A percentile compares a stretch with the other conserved stretches of the same genome.
Evolutionary conservation across 1,140 invertebrate genomes (phyloP).

Genomic region (Cotesia vestalis): DNA sequence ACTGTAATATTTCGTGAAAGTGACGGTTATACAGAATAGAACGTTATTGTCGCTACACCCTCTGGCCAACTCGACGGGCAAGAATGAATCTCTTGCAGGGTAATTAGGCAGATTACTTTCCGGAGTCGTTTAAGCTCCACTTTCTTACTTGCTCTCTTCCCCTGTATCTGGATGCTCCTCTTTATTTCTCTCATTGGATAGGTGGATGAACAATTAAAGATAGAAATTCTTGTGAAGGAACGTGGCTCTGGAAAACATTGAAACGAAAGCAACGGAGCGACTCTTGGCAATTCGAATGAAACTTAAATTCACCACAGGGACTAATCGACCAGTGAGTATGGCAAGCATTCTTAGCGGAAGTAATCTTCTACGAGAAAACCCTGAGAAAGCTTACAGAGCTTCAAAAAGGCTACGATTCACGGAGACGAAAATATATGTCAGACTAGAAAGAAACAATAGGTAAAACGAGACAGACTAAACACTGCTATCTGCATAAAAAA

Average conservation of each 20-base stretch:
- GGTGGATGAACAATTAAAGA: slow-evolving; percentile 55
- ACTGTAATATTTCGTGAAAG: slow-evolving; percentile 8
- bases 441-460: slow-evolving; percentile 31
- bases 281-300: slow-evolving; percentile 44
- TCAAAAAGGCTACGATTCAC: slow-evolving; percentile 13
- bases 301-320: slow-evolving; percentile 55
- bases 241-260: slow-evolving; percentile 23
- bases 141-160: slow-evolving; percentile 50
- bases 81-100: slow-evolving; percentile 63
- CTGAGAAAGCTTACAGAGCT: not conserved
- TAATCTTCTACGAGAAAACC: slow-evolving; percentile 43
- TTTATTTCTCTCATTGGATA: slow-evolving; percentile 27
- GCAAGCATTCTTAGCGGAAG: slow-evolving; percentile 48
- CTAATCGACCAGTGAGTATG: slow-evolving; percentile 57
- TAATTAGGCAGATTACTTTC: slow-evolving; percentile 66
- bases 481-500: no score
- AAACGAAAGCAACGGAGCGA: slow-evolving; percentile 20
- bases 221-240: slow-evolving; percentile 53
- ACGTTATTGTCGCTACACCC: not conserved
- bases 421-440: slow-evolving; percentile 38
- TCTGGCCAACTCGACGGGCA: slow-evolving; percentile 4
- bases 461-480: slow-evolving; percentile 22
- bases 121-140: slow-evolving; percentile 59
- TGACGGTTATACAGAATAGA: slow-evolving; percentile 32
- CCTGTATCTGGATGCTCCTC: slow-evolving; percentile 37